Evolutionary conservation across 2,797 vertebrate species (phyloP), one percentile per base, ranked within the genome.

Genomic region (Arrhamphus sclerolepis): DNA sequence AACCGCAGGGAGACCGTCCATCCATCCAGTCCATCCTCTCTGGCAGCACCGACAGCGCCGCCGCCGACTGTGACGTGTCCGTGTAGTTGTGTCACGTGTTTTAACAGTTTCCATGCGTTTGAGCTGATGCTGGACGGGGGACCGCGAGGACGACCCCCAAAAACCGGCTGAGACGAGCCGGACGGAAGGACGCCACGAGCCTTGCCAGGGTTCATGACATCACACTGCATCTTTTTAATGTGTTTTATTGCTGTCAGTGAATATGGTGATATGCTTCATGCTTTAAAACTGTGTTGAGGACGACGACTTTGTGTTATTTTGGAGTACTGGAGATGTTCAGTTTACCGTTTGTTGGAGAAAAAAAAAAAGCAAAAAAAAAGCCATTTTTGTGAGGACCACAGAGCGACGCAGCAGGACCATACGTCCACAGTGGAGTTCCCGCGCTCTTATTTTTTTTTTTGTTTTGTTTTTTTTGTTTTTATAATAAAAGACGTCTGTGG

Each of bases 221-320:
- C 60, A 48, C 75, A 63, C 83, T 69, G 31, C 78, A 73, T 80
- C 51, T 65, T 81, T 75, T 80, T 75, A 67, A 67, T 66, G 67
- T 80, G 74, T 82, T 88, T 79, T 76, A 56, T 84, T 72, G 84
- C 70, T 77, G 84, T 89, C 70, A 75, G 81, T 92, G 83, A 89
- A 86, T 40, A 79, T 91, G 83, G 86, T 89, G 71, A 84, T 87
- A 85, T 86, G 74, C 85, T 87, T 87, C 72, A 88, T 78, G 85
- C 82, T 85, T 85, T 78, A 82, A 78, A 81, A 78, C 31, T 61
- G 70, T 86, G 78, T 81, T 88, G 66, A 79, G 74, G 64, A 77
- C 60, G 40, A 75, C 56, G 50, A 59, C 64, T 76, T 66, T 70
- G 47, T 78, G 72, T 66, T 62, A 17, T 70, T 77, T 77, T 8